Evolutionary conservation across 2,888 invertebrate species (phyloP).

Genomic region (Drosophila helvetica): DNA sequence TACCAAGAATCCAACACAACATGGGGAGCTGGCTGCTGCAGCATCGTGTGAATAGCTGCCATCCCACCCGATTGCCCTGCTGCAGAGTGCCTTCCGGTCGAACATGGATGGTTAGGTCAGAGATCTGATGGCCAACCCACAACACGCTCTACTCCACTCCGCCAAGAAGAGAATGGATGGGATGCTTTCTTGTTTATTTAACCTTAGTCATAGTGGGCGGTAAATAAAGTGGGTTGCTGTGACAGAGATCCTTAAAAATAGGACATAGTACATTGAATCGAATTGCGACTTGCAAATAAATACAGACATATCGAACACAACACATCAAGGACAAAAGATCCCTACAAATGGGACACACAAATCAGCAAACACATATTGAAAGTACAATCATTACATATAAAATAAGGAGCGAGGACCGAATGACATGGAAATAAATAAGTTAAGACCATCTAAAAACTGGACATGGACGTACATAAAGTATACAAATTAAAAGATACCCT

Average conservation of each 20-base stretch:
- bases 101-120: too few species aligned
- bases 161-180: too few species aligned
- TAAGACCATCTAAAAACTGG: slow-evolving; percentile 10
- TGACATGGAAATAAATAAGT: not conserved
- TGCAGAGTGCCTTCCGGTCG: too few species aligned
- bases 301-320: not conserved
- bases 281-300: not conserved
- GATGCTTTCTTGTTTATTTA: slow-evolving; percentile 23
- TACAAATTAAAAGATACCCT: slow-evolving; percentile 7
- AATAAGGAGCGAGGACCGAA: slow-evolving; percentile 9
- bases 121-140: too few species aligned
- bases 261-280: not conserved
- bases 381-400: not conserved
- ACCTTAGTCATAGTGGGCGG: slow-evolving; percentile 30
- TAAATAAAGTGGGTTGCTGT: not conserved
- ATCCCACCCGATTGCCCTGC: too few species aligned
- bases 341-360: slow-evolving; percentile 6
- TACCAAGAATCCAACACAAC: not conserved
- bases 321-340: not conserved
- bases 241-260: not conserved
- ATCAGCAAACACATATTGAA: slow-evolving; percentile 5
- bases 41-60: too few species aligned
- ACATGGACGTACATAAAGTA: slow-evolving; percentile 11
- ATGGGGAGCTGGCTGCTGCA: too few species aligned
- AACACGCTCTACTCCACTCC: too few species aligned